Evolutionary conservation across 2,113 vertebrate genomes (phyloP), one percentile per base, ranked within the genome.

Genomic region (Alethe castanea): DNA sequence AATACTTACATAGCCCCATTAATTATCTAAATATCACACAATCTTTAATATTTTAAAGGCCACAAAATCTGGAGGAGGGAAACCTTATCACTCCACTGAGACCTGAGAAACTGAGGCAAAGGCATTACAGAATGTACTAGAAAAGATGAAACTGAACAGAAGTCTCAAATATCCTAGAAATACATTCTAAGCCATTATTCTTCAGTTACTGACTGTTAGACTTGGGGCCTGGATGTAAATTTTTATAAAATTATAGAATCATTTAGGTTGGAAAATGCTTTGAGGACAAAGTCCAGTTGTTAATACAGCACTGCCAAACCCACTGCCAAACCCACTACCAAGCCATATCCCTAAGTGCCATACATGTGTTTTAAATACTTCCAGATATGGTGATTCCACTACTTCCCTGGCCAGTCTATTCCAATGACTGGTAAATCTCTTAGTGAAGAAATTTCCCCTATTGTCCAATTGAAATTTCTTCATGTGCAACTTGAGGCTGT

Each of bases 401-500:
- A 1, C 4, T 54, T 66, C 22, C n/a, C 18, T 61, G 22, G 12
- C 2, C 14, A 67, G 6, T 5, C 26, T 36, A 4, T 42, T 67
- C 25, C 15, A 33, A 12, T 33, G 29, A 52, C 14, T 52, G 12
- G 14, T 16, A 54, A 60, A n/a, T 38, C 12, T 17, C 9, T 16
- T 6, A 9, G 7, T 11, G 20, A 66, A 66, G 10, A 33, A 60
- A 23, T 31, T 60, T 61, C 15, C 19, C 11, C 6, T 14, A 3
- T 53, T 28, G 17, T 7, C 12, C 19, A 24, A 11, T 19, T 8
- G 31, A 42, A 60, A 73, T 15, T 19, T 60, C 29, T 25, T 8
- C 22, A 8, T 7, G 3, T 40, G 5, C 10, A 13, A 6, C 5
- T 16, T 53, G 12, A 18, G 7, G 2, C 12, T 1, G 1, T 59